Evolutionary conservation across 2,888 invertebrate species (phyloP).

Genomic region (Tetrapedia diversipes): DNA sequence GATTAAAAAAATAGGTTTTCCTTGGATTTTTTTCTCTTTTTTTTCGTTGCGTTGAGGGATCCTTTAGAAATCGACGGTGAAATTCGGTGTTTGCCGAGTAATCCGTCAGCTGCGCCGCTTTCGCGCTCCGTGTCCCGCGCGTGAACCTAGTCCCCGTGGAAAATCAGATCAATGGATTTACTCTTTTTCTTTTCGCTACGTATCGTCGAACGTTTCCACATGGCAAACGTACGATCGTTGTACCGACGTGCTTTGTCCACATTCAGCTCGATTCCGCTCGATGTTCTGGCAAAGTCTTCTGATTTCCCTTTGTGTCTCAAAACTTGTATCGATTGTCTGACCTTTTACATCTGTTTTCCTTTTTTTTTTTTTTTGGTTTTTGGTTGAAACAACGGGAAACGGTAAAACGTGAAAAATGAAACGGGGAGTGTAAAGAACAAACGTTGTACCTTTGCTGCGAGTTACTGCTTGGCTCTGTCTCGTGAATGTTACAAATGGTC

Average conservation of each 20-base stretch:
- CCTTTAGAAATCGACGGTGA: conserved; percentile 12
- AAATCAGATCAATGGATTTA: conserved; percentile 57
- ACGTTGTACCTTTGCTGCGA: background rate
- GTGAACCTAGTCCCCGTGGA: conserved; percentile 29
- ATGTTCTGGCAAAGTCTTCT: too few species aligned
- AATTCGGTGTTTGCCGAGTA: conserved; percentile 49
- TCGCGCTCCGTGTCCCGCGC: conserved; percentile 13
- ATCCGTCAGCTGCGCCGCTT: conserved; percentile 50
- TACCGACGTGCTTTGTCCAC: background rate
- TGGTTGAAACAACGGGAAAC: background rate
- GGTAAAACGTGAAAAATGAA: background rate
- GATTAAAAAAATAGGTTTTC: too few species aligned
- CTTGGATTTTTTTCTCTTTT: too few species aligned
- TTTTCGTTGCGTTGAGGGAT: background rate
- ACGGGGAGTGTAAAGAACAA: background rate
- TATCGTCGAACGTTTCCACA: background rate
- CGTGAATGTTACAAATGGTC: conserved; percentile 1
- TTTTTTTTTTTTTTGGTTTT: background rate
- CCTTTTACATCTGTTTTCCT: too few species aligned
- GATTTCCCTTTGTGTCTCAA: background rate
- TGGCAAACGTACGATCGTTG: conserved; percentile 17
- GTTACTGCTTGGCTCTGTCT: background rate
- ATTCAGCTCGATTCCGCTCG: background rate
- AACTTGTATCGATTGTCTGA: too few species aligned
- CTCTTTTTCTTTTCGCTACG: conserved; percentile 19